These are phyloP conservation scores for Rhabdomys pumilio DNA, from an alignment of 2,797 vertebrate species.

Conservation along the genomic window DNA sequence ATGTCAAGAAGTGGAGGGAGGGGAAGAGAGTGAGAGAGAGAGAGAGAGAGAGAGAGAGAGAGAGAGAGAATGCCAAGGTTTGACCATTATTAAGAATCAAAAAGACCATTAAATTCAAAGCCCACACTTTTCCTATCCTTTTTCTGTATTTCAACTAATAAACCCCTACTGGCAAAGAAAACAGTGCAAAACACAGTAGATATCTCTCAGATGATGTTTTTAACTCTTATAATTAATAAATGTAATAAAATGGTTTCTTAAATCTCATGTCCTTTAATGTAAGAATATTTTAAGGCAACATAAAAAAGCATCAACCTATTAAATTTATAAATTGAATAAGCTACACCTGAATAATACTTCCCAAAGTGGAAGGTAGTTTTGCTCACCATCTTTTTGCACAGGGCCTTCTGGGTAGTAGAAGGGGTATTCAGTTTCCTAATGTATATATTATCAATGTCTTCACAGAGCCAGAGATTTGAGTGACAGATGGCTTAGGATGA, in stretches of 20 bases:
- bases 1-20: background rate
- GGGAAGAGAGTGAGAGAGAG: too few relatives aligned
- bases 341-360: background rate
- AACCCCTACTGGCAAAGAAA: background rate
- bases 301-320: background rate
- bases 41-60: background rate
- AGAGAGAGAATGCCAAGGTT: background rate
- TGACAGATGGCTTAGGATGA: constrained; percentile 41
- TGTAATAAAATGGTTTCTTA: constrained; percentile 57
- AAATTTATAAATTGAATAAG: background rate
- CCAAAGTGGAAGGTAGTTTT: background rate
- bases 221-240: constrained; percentile 52
- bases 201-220: constrained; percentile 39
- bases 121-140: background rate
- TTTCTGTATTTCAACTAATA: constrained; percentile 25
- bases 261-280: constrained; percentile 47
- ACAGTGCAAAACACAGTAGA: background rate
- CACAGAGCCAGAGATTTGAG: background rate
- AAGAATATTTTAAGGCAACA: constrained; percentile 60
- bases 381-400: background rate
- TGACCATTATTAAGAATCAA: background rate
- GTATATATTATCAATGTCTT: background rate
- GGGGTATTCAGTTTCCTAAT: background rate
- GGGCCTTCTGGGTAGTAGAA: background rate
- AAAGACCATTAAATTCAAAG: constrained; percentile 24